phyloP scores from a whole-genome alignment of 2,797 vertebrate genomes.

The Lepilemur septentrionalis region DNA sequence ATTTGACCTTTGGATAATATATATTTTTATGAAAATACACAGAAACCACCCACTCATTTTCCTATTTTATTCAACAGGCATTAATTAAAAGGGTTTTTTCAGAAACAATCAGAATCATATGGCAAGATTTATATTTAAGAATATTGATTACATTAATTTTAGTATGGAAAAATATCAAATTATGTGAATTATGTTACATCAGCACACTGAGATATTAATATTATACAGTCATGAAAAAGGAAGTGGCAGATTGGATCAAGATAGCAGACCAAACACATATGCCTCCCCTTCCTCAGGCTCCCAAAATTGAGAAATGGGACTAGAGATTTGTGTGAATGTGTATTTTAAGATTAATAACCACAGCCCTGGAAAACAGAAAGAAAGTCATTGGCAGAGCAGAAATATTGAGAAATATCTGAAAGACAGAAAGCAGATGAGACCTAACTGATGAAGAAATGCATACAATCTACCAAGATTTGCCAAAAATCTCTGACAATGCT shows the following conservation, averaged over 20 bases:
- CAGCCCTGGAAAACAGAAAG: neutral
- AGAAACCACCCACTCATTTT: neutral
- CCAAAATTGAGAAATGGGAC: neutral
- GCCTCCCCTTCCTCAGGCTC: neutral
- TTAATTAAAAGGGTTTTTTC: neutral
- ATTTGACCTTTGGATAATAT: neutral
- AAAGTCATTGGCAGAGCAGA: neutral
- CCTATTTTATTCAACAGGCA: neutral
- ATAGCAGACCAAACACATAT: neutral
- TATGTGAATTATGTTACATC: neutral
- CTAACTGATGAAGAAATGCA: neutral
- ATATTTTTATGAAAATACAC: neutral
- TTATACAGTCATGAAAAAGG: neutral
- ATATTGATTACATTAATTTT: neutral
- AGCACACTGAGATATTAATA: neutral
- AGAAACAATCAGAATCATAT: neutral
- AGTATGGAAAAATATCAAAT: neutral
- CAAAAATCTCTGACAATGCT: neutral
- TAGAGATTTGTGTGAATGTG: neutral
- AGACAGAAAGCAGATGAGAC: neutral
- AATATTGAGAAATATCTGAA: neutral
- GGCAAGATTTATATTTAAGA: neutral
- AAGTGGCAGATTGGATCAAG: neutral
- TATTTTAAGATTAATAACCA: conserved; percentile 23
- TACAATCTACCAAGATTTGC: neutral